Percentiles rank a stretch among this genome's conserved stretches.
Conservation (phyloP, 2,888 invertebrate species). For the Drosophila testacea region DNA sequence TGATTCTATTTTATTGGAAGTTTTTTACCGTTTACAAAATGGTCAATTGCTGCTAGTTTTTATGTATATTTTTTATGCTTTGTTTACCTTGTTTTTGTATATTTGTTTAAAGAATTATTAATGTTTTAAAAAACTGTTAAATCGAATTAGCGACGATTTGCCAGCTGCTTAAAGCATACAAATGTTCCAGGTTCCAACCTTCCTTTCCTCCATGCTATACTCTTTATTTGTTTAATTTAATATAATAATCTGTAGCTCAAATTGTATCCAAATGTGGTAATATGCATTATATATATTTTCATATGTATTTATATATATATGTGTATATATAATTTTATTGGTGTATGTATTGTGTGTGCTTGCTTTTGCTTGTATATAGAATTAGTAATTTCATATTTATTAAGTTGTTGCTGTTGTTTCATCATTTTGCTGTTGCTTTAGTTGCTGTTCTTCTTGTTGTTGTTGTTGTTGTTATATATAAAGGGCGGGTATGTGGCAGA, state of each 20-base stretch:
- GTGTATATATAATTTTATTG: slow-evolving; percentile 24
- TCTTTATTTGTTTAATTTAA: slow-evolving; percentile 18
- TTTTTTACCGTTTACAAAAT: slow-evolving; percentile 49
- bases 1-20: slow-evolving; percentile 56
- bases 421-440: slow-evolving; percentile 30
- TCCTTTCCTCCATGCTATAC: slow-evolving; percentile 17
- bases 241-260: slow-evolving; percentile 38
- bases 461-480: slow-evolving; percentile 77
- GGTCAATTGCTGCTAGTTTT: slow-evolving; percentile 66
- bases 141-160: slow-evolving; percentile 45
- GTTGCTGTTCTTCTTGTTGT: slow-evolving; percentile 67
- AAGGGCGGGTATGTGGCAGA: slow-evolving; percentile 85
- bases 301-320: slow-evolving; percentile 34
- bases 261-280: slow-evolving; percentile 60
- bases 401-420: slow-evolving; percentile 57
- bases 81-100: slow-evolving; percentile 51
- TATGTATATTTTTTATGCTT: slow-evolving; percentile 2
- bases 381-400: slow-evolving; percentile 76
- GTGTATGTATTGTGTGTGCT: slow-evolving; percentile 38
- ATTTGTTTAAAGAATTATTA: slow-evolving; percentile 61
- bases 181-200: slow-evolving; percentile 40
- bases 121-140: slow-evolving; percentile 46
- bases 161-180: slow-evolving; percentile 67
- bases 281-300: slow-evolving; percentile 29
- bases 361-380: slow-evolving; percentile 56